Base-by-base conservation (phyloP, 1,140 invertebrate species). In the Sminthurides bifidus region DNA sequence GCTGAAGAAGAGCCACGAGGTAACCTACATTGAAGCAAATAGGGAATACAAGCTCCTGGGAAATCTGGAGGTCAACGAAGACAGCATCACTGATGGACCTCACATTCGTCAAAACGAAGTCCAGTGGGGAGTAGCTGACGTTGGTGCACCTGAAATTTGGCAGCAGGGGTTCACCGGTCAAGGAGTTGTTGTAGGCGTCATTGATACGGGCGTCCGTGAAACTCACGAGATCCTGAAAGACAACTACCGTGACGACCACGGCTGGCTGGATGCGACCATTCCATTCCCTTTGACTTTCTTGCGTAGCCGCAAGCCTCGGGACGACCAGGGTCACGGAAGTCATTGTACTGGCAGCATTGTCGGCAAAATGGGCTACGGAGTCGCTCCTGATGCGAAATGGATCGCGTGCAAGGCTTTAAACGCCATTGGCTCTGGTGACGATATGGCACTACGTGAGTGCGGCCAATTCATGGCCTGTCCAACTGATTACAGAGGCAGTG, bases 341-440 rank as follows among this genome's bases (percentile, higher is more conserved):
- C 40, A 44, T 19, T 19, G 4, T 6, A 54, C 23, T 3, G 54
- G 54, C 6, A 56, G 33, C 3, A 29, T 50, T 2, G 45, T 19
- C 17, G 45, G 45, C 3, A 3, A 19, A 29, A 27, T 21, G 2
- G 54, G 46, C 19, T 49, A 49, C 27, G 29, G 53, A 6, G 53
- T 54, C 2, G 53, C 53, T 5, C 53, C 53, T 33, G 43, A 24
- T 27, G 43, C 41, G 8, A 31, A 27, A 15, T 54, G 53, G 53
- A 46, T 46, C 12, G 41, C 53, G 10, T 54, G 53, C 19, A 31
- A 31, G 10, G 53, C 31, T 3, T 54, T 37, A n/a, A 24, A 15
- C 3, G 41, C 30, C 14, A 19, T 2, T 19, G 24, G 23, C 2
- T 10, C 8, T n/a, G 45, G 53, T 37, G 2, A 33, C 3, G 10